Base-by-base conservation (phyloP, 1,140 invertebrate species). In the Leptoteleia sp. region DNA sequence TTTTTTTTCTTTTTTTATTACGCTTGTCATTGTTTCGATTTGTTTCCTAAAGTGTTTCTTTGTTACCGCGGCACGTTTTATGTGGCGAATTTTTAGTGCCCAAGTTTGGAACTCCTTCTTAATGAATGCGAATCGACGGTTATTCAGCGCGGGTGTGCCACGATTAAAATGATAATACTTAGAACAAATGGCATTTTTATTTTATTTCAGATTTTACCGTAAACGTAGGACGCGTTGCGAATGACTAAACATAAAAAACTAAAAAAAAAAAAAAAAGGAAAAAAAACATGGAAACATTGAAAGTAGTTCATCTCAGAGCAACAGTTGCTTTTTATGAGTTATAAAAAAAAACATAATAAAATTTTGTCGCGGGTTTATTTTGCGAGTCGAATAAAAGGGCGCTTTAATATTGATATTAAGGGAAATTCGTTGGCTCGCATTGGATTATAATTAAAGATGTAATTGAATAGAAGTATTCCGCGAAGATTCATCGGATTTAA, bases 1-100 rank as follows among this genome's bases (percentile, higher is more conserved):
- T n/a, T n/a, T n/a, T n/a, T n/a, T n/a, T n/a, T 50, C n/a, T 43
- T 71, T 71, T 29, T 61, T 57, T 52, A 43, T 43, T 52, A 13
- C 43, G 27, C 35, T 25, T 42, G 54, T 47, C 45, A 43, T 45
- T 65, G 43, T 70, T 42, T 42, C 54, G 43, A 70, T 50, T 59
- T 59, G 35, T 70, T 50, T 42, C 54, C 8, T 42, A 19, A 48
- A 57, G 31, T 25, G 42, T 43, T 47, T 48, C 22, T 68, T 68
- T 48, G 50, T 57, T 57, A 15, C 3, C 17, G 0, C 7, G 9
- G 7, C 13, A 8, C 29, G 17, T 15, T 48, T 48, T 13, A 16
- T 19, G 45, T 22, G 35, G 1, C 40, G 29, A 12, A 22, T 52
- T 65, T 65, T 65, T 65, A 52, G n/a, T 33, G 7, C 12, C 3